Base-by-base conservation (phyloP, 2,888 invertebrate species). In the Cheilosia vernalis region DNA sequence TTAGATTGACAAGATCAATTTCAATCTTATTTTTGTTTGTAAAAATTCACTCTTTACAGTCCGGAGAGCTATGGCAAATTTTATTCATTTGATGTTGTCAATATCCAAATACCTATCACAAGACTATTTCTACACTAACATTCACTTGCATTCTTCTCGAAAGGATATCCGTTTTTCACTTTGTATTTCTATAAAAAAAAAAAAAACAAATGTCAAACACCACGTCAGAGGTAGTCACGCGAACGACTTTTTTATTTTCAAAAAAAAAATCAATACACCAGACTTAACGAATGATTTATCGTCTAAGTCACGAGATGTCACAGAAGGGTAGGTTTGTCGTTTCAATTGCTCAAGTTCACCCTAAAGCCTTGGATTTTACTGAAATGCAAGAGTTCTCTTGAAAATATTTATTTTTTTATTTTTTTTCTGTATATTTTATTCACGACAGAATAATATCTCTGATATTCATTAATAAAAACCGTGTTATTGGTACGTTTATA, bases 191-290 rank as follows among this genome's bases (percentile, higher is more conserved):
- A 2, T 13, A 15, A n/a, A 33, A 53, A 24, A 17, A 17, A 37
- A 24, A 47, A 42, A 53, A 27, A 40, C 13, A 51, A 51, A 44
- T 27, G 13, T 61, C 27, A 44, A 73, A 58, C 60, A 63, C 47
- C 78, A 83, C 83, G 83, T 69, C 78, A 79, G 78, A 49, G 33
- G 7, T 13, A 49, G 63, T 83, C 83, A 83, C 78, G 83, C 83
- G 78, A 83, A 51, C 67, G 56, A 49, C 27, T 56, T 17, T 47
- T 47, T 15, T 56, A 15, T 21, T 47, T 47, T 15, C 49, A 13
- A 44, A 66, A 79, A 53, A 60, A 72, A 66, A 83, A 83, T 83
- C 82, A 83, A 83, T 83, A 82, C 37, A 60, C 40, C 17, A 27
- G 70, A 66, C 77, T 77, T 60, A 76, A 83, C 82, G 56, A 73